Conservation (phyloP, 1,140 invertebrate species). For the Camponotus floridanus region DNA sequence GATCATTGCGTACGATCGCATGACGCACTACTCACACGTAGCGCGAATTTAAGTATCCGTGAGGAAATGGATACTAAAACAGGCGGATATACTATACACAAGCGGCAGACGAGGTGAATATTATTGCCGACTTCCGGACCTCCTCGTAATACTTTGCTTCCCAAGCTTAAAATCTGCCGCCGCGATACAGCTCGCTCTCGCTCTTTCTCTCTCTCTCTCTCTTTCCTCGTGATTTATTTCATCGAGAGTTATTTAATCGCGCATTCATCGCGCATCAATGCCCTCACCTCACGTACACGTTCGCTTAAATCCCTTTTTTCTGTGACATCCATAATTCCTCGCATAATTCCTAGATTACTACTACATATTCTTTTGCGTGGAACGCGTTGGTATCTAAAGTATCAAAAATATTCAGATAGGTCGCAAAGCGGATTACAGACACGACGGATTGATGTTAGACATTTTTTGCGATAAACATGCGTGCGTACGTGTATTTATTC, state of each 20-base stretch:
- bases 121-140: slow-evolving; percentile 59
- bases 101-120: slow-evolving; percentile 52
- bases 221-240: slow-evolving; percentile 35
- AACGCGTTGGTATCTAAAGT: neutral
- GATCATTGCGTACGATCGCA: slow-evolving; percentile 16
- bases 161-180: slow-evolving; percentile 40
- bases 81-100: neutral
- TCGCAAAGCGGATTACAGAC: slow-evolving; percentile 34
- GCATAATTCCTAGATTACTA: slow-evolving; percentile 27
- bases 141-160: slow-evolving; percentile 40
- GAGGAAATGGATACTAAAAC: slow-evolving; percentile 63
- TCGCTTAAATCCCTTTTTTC: slow-evolving; percentile 32
- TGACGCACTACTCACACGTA: neutral
- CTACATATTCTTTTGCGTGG: neutral
- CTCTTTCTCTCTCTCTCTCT: no score
- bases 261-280: slow-evolving; percentile 41
- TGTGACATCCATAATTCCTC: slow-evolving; percentile 35
- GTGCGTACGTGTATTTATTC: no score
- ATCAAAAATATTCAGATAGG: slow-evolving; percentile 10
- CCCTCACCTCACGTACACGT: neutral
- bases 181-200: neutral
- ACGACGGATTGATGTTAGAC: neutral
- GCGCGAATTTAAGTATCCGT: slow-evolving; percentile 51
- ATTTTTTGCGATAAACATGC: neutral
- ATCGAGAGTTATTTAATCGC: slow-evolving; percentile 50